Percentiles rank a stretch among this genome's conserved stretches.
These are phyloP conservation scores for Mola mola DNA, from an alignment of 2,113 vertebrate genomes.

Conservation along the genomic window DNA sequence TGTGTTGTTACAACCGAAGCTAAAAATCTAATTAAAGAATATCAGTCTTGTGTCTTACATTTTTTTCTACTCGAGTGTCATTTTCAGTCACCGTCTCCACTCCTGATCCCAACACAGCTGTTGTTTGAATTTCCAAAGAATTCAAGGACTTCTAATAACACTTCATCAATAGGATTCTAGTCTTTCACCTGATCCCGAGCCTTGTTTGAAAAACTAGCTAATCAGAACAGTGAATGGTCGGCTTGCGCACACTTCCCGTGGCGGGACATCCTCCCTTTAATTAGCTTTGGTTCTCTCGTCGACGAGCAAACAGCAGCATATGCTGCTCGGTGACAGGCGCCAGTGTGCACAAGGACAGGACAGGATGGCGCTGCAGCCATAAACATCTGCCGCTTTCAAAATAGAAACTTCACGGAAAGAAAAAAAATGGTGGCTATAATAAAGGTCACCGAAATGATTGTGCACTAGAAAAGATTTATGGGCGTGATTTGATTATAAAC, in stretches of 20 bases:
- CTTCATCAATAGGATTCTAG: constrained; percentile 62
- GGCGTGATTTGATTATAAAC: not conserved
- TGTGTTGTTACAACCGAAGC: too few relatives aligned
- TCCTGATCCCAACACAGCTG: constrained; percentile 1
- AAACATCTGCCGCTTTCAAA: constrained; percentile 68
- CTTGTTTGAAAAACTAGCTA: constrained; percentile 72
- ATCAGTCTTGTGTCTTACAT: too few relatives aligned
- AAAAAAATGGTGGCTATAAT: too few relatives aligned
- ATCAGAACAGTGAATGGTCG: constrained; percentile 67
- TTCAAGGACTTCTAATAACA: constrained; percentile 49
- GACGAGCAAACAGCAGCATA: constrained; percentile 76
- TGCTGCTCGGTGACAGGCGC: constrained; percentile 67
- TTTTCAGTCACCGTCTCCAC: constrained; percentile 24
- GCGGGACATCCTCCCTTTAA: constrained; percentile 60
- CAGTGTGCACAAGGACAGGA: constrained; percentile 56
- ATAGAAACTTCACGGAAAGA: not conserved
- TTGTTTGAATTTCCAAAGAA: constrained; percentile 66
- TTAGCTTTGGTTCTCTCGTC: constrained; percentile 70
- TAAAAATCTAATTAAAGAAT: too few relatives aligned
- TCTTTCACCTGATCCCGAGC: constrained; percentile 48
- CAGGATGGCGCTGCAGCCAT: constrained; percentile 14
- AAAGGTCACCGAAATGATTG: too few relatives aligned
- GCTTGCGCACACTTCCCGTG: constrained; percentile 66
- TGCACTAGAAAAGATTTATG: too few relatives aligned
- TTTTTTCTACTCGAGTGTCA: too few relatives aligned